Evolutionary conservation across 2,888 invertebrate genomes (phyloP).

Genomic region (Clivina fossor): DNA sequence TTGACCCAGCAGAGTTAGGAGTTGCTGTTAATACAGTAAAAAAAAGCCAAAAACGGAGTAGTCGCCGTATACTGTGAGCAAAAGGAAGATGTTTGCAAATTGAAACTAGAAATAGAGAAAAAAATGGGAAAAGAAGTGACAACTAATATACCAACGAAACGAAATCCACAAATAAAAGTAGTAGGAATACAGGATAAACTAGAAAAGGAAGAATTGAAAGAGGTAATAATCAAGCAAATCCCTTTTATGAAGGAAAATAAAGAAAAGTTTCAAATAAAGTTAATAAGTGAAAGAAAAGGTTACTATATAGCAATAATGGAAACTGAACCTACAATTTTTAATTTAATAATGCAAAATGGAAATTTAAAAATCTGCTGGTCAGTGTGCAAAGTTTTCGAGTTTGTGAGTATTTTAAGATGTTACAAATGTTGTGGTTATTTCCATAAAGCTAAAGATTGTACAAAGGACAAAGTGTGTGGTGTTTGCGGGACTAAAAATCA

Average conservation of each 20-base stretch:
- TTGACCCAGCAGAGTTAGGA: constrained; percentile 6
- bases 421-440: constrained; percentile 10
- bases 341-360: no score
- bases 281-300: no score
- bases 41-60: no score
- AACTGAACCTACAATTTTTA: no score
- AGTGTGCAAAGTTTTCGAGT: constrained; percentile 6
- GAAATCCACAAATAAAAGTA: constrained; percentile 11
- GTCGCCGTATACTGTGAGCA: constrained; percentile 1
- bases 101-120: constrained; percentile 4
- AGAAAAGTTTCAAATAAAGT: constrained; percentile 11
- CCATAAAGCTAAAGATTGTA: constrained; percentile 7
- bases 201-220: constrained; percentile 15
- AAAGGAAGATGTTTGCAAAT: constrained; percentile 12
- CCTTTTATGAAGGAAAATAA: background rate
- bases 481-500: constrained; percentile 3
- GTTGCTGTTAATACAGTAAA: constrained; percentile 4
- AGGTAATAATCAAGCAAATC: constrained; percentile 1
- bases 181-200: constrained; percentile 3
- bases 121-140: constrained; percentile 15
- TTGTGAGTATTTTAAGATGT: constrained; percentile 3
- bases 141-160: constrained; percentile 4
- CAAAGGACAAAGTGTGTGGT: constrained; percentile 10
- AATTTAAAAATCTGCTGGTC: constrained; percentile 8
- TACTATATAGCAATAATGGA: no score